Conservation (phyloP, 2,113 vertebrate species). For the Pogonocichla stellata region DNA sequence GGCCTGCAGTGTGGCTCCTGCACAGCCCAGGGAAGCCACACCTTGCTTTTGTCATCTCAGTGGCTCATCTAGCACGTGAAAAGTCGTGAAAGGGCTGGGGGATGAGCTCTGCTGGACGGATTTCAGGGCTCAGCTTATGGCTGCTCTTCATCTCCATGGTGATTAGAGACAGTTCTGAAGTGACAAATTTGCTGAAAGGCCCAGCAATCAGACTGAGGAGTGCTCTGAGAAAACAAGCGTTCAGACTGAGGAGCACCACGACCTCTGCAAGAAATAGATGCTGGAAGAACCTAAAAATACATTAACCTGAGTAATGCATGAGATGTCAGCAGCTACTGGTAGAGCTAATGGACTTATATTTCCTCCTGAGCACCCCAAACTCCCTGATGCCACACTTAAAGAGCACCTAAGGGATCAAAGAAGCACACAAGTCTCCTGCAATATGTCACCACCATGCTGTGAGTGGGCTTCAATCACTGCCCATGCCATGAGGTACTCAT, state of each 20-base stretch:
- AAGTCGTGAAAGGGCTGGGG: not conserved
- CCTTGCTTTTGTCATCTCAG: not conserved
- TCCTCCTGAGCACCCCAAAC: not conserved
- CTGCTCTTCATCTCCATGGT: slow-evolving; percentile 24
- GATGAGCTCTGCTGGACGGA: not conserved
- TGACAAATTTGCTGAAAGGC: slow-evolving; percentile 11
- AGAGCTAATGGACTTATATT: not conserved
- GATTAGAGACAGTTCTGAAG: slow-evolving; percentile 17
- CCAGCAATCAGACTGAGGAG: not conserved
- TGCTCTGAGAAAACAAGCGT: not conserved
- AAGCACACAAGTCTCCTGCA: not conserved
- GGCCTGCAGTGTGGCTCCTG: not conserved
- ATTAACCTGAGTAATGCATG: not conserved
- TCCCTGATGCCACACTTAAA: not conserved
- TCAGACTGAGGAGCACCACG: accelerated
- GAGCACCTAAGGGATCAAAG: not conserved
- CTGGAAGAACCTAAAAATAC: slow-evolving; percentile 2
- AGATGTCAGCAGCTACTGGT: not conserved
- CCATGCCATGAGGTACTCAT: not conserved
- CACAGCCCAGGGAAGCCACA: not conserved
- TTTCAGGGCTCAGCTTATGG: not conserved
- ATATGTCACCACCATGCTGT: not conserved
- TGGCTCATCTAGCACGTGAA: not conserved
- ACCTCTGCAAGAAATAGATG: not conserved
- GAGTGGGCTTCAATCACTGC: not conserved